These are phyloP conservation scores for Chroicocephalus ridibundus DNA, from an alignment of 2,113 vertebrate species.

Conservation along the genomic window DNA sequence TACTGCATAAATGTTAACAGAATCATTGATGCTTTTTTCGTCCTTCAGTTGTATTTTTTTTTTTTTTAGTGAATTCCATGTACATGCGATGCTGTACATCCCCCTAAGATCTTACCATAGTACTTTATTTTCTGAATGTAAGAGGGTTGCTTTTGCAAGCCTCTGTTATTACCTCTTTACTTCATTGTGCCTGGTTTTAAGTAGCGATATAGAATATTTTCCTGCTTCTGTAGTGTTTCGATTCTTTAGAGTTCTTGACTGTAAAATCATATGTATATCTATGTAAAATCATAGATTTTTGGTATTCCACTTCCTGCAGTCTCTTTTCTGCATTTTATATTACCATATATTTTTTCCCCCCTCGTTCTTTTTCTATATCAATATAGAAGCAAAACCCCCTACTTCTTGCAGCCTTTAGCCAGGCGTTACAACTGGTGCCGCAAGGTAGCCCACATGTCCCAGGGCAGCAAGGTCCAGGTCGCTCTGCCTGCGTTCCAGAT, in stretches of 20 bases:
- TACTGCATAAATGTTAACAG: neutral
- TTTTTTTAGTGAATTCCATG: neutral
- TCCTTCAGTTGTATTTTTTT: neutral
- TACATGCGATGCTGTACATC: neutral
- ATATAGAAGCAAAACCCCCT: neutral
- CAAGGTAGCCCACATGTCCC: neutral
- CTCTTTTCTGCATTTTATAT: neutral
- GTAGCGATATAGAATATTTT: neutral
- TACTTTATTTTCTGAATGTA: neutral
- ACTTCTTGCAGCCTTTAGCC: neutral
- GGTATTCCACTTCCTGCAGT: neutral
- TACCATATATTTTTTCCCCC: accelerated
- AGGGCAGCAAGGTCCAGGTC: neutral
- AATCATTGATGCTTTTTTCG: neutral
- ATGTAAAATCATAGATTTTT: neutral
- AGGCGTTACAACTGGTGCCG: neutral
- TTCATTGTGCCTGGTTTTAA: neutral
- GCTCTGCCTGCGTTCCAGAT: accelerated
- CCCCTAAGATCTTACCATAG: accelerated
- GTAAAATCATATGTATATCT: neutral
- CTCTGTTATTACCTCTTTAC: neutral
- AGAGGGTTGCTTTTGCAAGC: neutral
- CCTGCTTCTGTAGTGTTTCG: neutral
- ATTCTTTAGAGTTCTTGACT: neutral
- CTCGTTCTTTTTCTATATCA: neutral